Conservation (phyloP, 2,888 invertebrate genomes). For the Apotomis turbidana region DNA sequence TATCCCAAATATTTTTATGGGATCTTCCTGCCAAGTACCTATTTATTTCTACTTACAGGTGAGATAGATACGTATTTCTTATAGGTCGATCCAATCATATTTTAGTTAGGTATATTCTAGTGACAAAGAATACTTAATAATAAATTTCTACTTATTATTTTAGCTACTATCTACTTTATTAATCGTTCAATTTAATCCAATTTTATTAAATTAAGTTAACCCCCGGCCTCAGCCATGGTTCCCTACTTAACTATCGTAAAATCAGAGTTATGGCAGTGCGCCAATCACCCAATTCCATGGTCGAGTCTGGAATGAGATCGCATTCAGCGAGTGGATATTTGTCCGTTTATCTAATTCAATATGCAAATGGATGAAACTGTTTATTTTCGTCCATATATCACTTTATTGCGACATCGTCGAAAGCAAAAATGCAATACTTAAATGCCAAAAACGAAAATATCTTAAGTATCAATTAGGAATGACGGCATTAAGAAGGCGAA, state of each 20-base stretch:
- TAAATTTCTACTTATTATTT: too few relatives aligned
- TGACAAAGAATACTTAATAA: too few relatives aligned
- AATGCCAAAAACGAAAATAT: too few relatives aligned
- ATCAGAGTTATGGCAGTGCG: slow-evolving; percentile 23
- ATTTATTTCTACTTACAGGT: too few relatives aligned
- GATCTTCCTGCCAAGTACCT: too few relatives aligned
- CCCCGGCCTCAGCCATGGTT: slow-evolving; percentile 16
- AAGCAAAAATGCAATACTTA: not conserved
- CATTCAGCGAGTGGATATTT: slow-evolving; percentile 28
- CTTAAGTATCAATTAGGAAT: too few relatives aligned
- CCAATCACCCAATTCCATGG: slow-evolving; percentile 31
- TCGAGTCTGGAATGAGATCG: slow-evolving; percentile 33
- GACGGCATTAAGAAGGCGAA: too few relatives aligned
- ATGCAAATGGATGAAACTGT: slow-evolving; percentile 27
- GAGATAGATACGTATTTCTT: too few relatives aligned
- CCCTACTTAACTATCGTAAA: slow-evolving; percentile 14
- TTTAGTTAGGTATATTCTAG: too few relatives aligned
- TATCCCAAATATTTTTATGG: too few relatives aligned
- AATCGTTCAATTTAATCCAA: not conserved
- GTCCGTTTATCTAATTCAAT: slow-evolving; percentile 36
- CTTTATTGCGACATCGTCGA: not conserved
- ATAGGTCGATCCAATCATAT: too few relatives aligned
- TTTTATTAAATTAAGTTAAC: slow-evolving; percentile 30
- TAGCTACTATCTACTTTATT: not conserved
- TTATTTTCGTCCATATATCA: slow-evolving; percentile 2